Evolutionary conservation across 2,888 invertebrate species (phyloP).

Genomic region (Brenthis hecate): DNA sequence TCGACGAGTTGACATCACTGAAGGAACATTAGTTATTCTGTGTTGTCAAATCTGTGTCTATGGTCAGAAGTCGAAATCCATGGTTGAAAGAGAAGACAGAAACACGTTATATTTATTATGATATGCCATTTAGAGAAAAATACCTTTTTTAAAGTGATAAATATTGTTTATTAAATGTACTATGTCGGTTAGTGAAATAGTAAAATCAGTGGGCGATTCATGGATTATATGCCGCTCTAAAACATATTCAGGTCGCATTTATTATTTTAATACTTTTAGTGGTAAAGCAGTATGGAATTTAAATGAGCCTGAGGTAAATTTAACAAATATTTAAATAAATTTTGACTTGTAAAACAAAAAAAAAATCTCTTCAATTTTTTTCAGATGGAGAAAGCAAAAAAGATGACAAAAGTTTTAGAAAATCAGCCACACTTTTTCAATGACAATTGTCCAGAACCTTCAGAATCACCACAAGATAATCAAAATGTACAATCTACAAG

Average conservation of each 20-base stretch:
- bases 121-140: background rate
- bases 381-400: slow-evolving; percentile 60
- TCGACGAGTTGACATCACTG: too few relatives aligned
- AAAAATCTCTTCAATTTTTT: slow-evolving; percentile 4
- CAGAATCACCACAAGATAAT: slow-evolving; percentile 49
- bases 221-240: slow-evolving; percentile 65
- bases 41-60: too few relatives aligned
- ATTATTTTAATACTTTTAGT: slow-evolving; percentile 65
- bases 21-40: too few relatives aligned
- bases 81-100: too few relatives aligned
- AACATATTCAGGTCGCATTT: slow-evolving; percentile 55
- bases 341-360: too few relatives aligned
- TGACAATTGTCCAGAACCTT: slow-evolving; percentile 57
- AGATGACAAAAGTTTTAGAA: slow-evolving; percentile 43
- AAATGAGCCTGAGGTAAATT: slow-evolving; percentile 58
- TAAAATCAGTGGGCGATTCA: slow-evolving; percentile 50
- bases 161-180: slow-evolving; percentile 11
- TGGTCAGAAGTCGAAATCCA: too few relatives aligned
- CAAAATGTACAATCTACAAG: background rate
- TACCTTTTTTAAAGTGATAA: background rate
- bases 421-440: slow-evolving; percentile 38
- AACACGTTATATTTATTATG: too few relatives aligned
- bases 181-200: slow-evolving; percentile 37
- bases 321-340: background rate
- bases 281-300: slow-evolving; percentile 66